Percentiles rank a stretch among this genome's conserved stretches.
Conservation (phyloP, 64 coral and sea anemone genomes). For the Montipora efflorescens region DNA sequence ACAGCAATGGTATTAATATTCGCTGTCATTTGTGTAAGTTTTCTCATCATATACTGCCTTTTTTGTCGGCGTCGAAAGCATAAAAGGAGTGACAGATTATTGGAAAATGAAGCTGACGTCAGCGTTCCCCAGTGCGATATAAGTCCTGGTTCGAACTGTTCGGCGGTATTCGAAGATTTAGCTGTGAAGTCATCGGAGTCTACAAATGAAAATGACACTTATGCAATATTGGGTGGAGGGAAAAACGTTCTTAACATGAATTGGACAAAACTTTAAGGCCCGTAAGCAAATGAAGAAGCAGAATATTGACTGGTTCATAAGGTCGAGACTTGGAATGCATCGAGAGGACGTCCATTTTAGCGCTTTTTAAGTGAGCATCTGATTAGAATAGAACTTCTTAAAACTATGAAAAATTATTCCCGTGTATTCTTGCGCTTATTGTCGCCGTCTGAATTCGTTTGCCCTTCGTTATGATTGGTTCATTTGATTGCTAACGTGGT, state of each 20-base stretch:
- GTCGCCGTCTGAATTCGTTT: too few species aligned
- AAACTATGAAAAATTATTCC: too few species aligned
- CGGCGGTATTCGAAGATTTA: not conserved
- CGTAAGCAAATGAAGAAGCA: not conserved
- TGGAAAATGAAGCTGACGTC: not conserved
- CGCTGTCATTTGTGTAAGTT: not conserved
- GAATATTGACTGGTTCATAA: not conserved
- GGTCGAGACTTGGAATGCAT: not conserved
- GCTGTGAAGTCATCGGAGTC: not conserved
- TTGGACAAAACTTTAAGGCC: not conserved
- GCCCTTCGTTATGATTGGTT: too few species aligned
- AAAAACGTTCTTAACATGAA: constrained; percentile 40
- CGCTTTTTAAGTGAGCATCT: too few species aligned
- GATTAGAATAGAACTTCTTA: too few species aligned
- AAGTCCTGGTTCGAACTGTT: not conserved
- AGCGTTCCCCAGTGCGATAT: not conserved
- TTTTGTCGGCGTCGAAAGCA: not conserved
- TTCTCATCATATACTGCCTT: not conserved
- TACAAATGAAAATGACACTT: not conserved
- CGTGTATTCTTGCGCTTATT: too few species aligned
- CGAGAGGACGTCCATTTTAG: not conserved
- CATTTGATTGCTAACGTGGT: too few species aligned
- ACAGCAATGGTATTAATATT: not conserved
- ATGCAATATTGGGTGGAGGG: not conserved
- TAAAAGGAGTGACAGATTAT: constrained; percentile 9